Evolutionary conservation across 2,113 vertebrate genomes (phyloP), one percentile per base, ranked within the genome.

Genomic region (Oreamnos americanus): DNA sequence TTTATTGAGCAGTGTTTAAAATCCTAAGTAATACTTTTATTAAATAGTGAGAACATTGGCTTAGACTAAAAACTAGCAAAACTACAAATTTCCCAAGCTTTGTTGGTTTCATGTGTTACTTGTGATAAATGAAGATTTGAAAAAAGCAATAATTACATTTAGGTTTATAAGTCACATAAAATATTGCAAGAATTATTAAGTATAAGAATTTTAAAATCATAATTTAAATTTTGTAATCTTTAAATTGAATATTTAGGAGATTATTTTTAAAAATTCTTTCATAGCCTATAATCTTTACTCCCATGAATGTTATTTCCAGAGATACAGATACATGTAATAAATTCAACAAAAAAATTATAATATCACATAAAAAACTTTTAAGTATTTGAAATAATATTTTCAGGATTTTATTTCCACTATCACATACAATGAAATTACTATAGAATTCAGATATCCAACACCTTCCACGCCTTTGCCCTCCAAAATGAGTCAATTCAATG

Each of bases 161-260:
- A 95, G 25, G 19, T 94, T 84, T 91, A 36, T 82, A 16, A 23
- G 16, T 64, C 47, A 89, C 96, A 82, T 74, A 88, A 88, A 93
- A 94, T 74, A 33, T 19, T 62, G 1, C 39, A 67, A 62, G 49
- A 96, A 91, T 74, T 64, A 91, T 39, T 91, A 81, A 67, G 43
- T 25, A 0, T n/a, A 90, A 94, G n/a, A n/a, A 36, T 90, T 81
- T 30, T 81, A 19, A 13, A 47, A 83, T 36, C 33, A 51, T 17
- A 87, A 71, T 83, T 84, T 94, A 78, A 87, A 92, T 90, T 85
- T 96, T 87, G 23, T 28, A 28, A 60, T 5, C 7, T 90, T 92
- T 90, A 96, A 33, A 90, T 53, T 58, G 64, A 74, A 76, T 23
- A 33, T 55, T 51, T 89, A 93, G 36, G 62, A 58, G 90, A 79